Conservation (phyloP, 2,888 invertebrate genomes). For the Aphidoletes aphidimyza region DNA sequence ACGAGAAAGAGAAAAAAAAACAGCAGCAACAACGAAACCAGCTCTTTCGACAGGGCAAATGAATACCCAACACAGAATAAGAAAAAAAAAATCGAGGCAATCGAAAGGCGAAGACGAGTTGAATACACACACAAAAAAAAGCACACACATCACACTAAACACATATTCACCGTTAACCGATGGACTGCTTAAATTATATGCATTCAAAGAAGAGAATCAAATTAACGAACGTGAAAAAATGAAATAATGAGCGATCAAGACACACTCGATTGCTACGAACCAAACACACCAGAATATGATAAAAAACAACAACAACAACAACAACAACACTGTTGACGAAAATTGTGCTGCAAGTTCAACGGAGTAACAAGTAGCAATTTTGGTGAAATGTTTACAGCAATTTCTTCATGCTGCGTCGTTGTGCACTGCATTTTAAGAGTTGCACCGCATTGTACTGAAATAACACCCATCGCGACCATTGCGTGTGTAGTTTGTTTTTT, state of each 20-base stretch:
- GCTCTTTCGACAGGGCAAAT: neutral
- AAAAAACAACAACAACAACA: no score
- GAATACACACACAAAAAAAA: neutral
- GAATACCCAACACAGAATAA: neutral
- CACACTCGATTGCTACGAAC: neutral
- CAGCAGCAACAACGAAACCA: conserved; percentile 33
- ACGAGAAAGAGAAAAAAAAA: neutral
- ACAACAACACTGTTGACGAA: no score
- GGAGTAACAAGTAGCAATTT: conserved; percentile 53
- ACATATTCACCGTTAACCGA: conserved; percentile 53
- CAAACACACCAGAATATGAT: neutral
- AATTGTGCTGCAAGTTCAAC: neutral
- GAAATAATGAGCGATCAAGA: conserved; percentile 19
- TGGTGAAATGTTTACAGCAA: conserved; percentile 41
- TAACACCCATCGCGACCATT: neutral
- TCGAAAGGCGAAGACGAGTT: no score
- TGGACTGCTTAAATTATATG: conserved; percentile 33
- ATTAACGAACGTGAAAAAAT: conserved; percentile 43
- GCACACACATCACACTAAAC: conserved; percentile 3
- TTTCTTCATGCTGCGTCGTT: neutral
- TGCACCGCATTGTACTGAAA: neutral
- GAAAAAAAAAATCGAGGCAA: neutral
- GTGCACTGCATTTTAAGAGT: no score
- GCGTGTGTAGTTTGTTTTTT: neutral
- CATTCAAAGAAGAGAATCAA: conserved; percentile 28